Percentiles rank a stretch among this genome's conserved stretches.
Evolutionary conservation across 2,113 vertebrate species (phyloP).

Genomic region (Talpa occidentalis): DNA sequence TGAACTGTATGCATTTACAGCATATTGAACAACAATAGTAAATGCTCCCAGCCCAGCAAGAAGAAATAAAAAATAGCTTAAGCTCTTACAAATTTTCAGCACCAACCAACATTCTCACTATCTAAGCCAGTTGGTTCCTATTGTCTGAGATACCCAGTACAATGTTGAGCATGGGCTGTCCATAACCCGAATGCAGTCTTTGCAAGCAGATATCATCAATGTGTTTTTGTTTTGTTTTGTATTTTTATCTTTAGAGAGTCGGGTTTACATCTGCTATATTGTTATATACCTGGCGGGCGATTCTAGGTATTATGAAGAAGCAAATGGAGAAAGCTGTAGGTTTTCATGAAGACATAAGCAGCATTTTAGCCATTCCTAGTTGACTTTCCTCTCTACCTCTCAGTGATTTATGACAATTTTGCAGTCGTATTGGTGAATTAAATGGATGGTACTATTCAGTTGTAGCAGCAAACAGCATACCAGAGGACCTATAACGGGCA

Average conservation of each 20-base stretch:
- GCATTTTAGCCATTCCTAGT: constrained; percentile 64
- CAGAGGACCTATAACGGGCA: constrained; percentile 82
- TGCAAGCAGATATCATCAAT: not conserved
- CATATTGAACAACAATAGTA: constrained; percentile 45
- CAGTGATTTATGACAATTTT: constrained; percentile 81
- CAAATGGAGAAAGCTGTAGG: not conserved
- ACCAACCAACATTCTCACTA: not conserved
- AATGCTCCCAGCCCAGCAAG: constrained; percentile 21
- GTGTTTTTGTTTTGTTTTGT: not conserved
- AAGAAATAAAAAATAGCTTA: constrained; percentile 55
- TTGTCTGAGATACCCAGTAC: not conserved
- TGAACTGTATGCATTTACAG: constrained; percentile 50
- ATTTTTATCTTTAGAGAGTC: not conserved
- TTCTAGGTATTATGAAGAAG: constrained; percentile 36
- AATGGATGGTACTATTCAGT: constrained; percentile 73
- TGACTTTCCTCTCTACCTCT: constrained; percentile 74
- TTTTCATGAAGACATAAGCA: constrained; percentile 63
- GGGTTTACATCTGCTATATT: not conserved
- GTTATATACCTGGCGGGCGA: not conserved
- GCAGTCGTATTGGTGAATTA: constrained; percentile 73
- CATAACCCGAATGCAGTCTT: not conserved
- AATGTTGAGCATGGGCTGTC: not conserved
- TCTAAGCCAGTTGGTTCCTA: not conserved
- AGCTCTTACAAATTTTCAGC: constrained; percentile 21
- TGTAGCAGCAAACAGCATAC: constrained; percentile 78